Evolutionary conservation across 2,113 vertebrate genomes (phyloP), one percentile per base, ranked within the genome.

Genomic region (Cottus gobio): DNA sequence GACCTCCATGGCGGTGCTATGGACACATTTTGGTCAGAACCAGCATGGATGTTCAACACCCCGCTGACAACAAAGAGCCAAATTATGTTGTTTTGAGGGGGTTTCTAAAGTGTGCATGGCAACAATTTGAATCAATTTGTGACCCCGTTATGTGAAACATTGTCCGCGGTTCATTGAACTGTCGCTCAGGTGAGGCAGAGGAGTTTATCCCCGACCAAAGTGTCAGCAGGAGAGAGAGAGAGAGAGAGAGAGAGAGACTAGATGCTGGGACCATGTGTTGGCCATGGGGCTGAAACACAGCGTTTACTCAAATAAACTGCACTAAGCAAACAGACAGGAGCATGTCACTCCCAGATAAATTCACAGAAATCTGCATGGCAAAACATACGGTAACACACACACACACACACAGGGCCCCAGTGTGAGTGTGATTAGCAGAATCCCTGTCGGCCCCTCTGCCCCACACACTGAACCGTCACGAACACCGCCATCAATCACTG

Each of bases 401-500:
- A 26, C 54, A 48, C 28, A 66, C 68, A 65, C 39, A 48, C 42
- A 48, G n/a, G n/a, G n/a, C n/a, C 42, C 3, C 34, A 69, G 64
- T 68, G 30, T 22, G 10, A 50, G 36, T 56, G 42, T 86, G 65
- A 89, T 87, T 83, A 85, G 79, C 77, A 82, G 62, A 77, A 62
- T 71, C 39, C 31, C 73, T 83, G 76, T 82, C 79, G 48, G 74
- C 65, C 44, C 63, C 63, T 62, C 66, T 74, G 57, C 63, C 65
- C 65, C 10, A 1, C 66, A 83, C 78, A 39, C 46, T 71, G 58
- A 82, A 71, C 58, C 18, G 28, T 24, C 66, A 77, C 76, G 79
- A 81, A 82, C 77, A 86, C 20, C 37, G 1, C 1, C 67, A 88
- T 76, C 37, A 42, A 85, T 93, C 83, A 72, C 48, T 30, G 63